Evolutionary conservation across 2,797 vertebrate species (phyloP), one percentile per base, ranked within the genome.

Genomic region (Acrossocheilus fasciatus): DNA sequence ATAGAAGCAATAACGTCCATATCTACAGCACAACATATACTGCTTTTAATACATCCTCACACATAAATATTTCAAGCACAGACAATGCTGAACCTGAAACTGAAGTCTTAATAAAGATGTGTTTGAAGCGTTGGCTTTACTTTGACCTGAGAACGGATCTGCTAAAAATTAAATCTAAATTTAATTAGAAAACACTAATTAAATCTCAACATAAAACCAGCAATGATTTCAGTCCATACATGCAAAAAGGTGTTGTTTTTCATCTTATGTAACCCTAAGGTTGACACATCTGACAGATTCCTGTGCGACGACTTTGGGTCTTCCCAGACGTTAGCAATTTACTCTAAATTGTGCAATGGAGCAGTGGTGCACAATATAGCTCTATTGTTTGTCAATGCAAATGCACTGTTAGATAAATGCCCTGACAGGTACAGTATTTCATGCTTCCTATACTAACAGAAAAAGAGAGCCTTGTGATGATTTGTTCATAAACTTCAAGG

Each of bases 341-440:
- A 84, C 73, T 88, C 64, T 36, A 69, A 88, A 88, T 83, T 89
- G 86, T 88, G 87, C 82, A 89, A 81, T 30, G 15, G 23, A 80
- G 79, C 85, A 80, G 64, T 3, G 39, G 74, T 84, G 64, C 82
- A 80, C 64, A 91, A 76, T 87, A 82, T 86, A 69, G 66, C 79
- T 70, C 85, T 84, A 89, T 30, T 91, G 89, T 90, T 91, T 87
- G 91, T 84, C 52, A 70, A 86, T 87, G 85, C 77, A 92, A 93
- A 92, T 73, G 70, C 75, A 87, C 83, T 54, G 62, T 82, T 80
- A 92, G 89, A 90, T 89, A 89, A 90, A 80, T 87, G 64, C n/a
- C 73, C 84, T 70, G 70, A 89, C 81, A 91, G 88, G 70, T 52
- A 87, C 84, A 81, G 85, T 54, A 80, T 86, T 75, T 86, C 91